Conservation (phyloP, 2,113 vertebrate genomes). For the Pteropus alecto region DNA sequence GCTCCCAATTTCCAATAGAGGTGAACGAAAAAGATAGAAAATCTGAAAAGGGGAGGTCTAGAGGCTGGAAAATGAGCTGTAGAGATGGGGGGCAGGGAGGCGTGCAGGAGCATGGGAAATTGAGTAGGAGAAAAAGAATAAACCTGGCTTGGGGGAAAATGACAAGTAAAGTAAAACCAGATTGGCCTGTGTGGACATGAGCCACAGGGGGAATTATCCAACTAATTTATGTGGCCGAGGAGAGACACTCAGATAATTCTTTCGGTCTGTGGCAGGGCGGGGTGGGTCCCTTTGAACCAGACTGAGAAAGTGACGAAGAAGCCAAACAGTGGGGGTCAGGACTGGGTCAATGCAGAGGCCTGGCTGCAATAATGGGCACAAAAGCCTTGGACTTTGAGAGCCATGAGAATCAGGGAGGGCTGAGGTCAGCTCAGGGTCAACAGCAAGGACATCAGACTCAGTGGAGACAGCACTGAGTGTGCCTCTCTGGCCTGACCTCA, state of each 20-base stretch:
- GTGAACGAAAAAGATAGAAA: neutral
- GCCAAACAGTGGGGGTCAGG: neutral
- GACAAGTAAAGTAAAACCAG: slow-evolving; percentile 42
- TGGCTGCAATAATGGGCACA: neutral
- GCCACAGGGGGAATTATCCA: neutral
- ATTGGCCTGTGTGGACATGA: neutral
- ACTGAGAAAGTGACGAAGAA: neutral
- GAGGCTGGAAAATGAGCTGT: neutral
- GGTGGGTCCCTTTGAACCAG: neutral
- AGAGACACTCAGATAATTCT: neutral
- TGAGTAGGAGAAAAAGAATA: neutral
- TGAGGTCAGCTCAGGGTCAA: neutral
- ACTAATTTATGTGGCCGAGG: neutral
- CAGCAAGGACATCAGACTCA: neutral
- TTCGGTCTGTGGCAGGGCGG: neutral
- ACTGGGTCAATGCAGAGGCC: neutral
- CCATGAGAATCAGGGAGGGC: neutral
- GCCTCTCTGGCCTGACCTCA: neutral
- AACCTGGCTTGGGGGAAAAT: neutral
- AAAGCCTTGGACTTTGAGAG: neutral
- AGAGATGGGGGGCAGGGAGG: neutral
- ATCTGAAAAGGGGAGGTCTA: neutral
- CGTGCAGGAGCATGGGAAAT: neutral
- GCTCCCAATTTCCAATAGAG: neutral
- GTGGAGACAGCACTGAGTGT: rapidly evolving